A percentile compares a stretch with the other conserved stretches of the same genome.
phyloP scores from a whole-genome alignment of 2,797 vertebrate species.

The Botia almorhae region DNA sequence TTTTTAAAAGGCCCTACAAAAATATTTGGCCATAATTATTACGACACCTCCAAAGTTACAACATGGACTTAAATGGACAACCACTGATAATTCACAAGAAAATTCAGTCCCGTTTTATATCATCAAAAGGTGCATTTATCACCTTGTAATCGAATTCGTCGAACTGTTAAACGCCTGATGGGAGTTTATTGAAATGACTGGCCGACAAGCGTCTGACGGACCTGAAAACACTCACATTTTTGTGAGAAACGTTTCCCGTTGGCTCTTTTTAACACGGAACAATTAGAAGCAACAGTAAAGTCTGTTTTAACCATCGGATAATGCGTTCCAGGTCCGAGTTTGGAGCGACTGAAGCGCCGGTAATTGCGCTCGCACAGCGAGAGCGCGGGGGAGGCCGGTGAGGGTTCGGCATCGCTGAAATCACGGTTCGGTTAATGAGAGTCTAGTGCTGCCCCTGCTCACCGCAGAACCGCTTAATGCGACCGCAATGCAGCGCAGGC shows the following conservation, averaged over 20 bases:
- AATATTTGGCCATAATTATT: background rate
- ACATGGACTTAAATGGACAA: background rate
- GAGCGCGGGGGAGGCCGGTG: background rate
- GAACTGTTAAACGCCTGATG: background rate
- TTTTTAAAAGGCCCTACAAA: background rate
- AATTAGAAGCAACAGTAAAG: constrained; percentile 19
- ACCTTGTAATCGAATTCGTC: constrained; percentile 14
- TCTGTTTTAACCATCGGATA: constrained; percentile 15
- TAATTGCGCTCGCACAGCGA: constrained; percentile 48
- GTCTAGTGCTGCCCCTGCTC: constrained; percentile 24
- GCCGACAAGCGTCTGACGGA: background rate
- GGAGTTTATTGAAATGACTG: constrained; percentile 3
- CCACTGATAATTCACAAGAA: background rate
- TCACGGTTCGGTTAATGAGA: constrained; percentile 38
- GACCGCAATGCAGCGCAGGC: constrained; percentile 45
- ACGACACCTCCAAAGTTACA: background rate
- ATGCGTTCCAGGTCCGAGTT: constrained; percentile 36
- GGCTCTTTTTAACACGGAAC: constrained; percentile 22
- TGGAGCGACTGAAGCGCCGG: constrained; percentile 19
- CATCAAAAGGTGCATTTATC: constrained; percentile 9
- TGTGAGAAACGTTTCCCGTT: constrained; percentile 7
- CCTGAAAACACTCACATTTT: background rate
- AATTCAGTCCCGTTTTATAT: constrained; percentile 13
- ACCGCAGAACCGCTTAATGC: constrained; percentile 42
- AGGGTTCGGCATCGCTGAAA: constrained; percentile 37